Conservation (phyloP, 2,888 invertebrate species). For the Ceraclea dissimilis region DNA sequence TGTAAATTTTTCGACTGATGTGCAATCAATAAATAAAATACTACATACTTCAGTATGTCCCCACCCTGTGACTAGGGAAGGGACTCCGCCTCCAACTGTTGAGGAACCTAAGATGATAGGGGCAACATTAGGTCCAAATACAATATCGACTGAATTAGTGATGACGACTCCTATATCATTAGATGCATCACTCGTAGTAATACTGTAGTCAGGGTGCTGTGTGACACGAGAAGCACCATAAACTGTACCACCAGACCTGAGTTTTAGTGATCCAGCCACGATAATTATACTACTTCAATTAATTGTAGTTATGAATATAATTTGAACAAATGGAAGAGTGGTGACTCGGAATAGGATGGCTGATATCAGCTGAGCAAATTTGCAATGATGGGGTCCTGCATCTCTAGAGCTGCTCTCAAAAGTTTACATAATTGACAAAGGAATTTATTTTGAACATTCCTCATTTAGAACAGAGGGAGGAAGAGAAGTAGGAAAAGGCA, state of each 20-base stretch:
- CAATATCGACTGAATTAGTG: conserved; percentile 1
- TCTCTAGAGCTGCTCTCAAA: no score
- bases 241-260: conserved; percentile 27
- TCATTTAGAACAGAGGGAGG: no score
- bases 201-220: conserved; percentile 6
- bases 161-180: conserved; percentile 18
- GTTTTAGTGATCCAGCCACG: conserved; percentile 31
- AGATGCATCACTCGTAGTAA: not conserved
- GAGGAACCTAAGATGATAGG: conserved; percentile 7
- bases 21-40: no score
- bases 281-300: not conserved
- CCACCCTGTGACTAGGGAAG: conserved; percentile 17
- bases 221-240: conserved; percentile 22
- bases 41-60: conserved; percentile 11
- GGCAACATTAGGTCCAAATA: conserved; percentile 6
- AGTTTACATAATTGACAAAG: no score
- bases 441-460: no score
- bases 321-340: no score
- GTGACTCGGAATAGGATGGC: no score
- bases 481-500: no score
- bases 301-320: no score
- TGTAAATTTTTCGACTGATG: no score
- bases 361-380: no score
- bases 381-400: no score
- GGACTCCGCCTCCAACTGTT: not conserved